A percentile compares a stretch with the other conserved stretches of the same genome.
These are phyloP conservation scores for Trichacis sp. DNA, from an alignment of 2,888 invertebrate genomes.

Conservation along the genomic window DNA sequence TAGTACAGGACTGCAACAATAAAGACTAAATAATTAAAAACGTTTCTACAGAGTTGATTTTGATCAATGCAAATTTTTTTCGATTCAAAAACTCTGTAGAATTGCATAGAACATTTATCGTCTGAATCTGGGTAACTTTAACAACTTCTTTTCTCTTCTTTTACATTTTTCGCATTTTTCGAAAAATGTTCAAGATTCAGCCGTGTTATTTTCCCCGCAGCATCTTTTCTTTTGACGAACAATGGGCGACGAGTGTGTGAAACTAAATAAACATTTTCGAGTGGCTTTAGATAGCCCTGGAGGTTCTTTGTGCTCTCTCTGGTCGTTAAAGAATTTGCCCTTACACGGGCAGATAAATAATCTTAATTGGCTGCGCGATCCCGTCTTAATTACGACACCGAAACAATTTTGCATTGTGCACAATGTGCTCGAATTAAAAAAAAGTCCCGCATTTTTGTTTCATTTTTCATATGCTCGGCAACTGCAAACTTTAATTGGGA, in stretches of 20 bases:
- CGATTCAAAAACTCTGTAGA: too few relatives aligned
- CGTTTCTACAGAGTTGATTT: too few relatives aligned
- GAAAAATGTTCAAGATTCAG: too few relatives aligned
- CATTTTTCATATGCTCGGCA: constrained; percentile 3
- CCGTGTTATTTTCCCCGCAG: not conserved
- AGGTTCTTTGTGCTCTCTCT: constrained; percentile 14
- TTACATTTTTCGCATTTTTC: too few relatives aligned
- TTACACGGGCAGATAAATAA: constrained; percentile 55
- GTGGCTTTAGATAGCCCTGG: constrained; percentile 3
- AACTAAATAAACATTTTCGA: not conserved
- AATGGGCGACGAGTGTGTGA: too few relatives aligned
- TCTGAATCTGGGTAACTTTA: too few relatives aligned
- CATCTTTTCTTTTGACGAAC: too few relatives aligned
- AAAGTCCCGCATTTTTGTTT: not conserved
- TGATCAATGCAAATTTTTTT: too few relatives aligned
- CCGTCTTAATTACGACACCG: constrained; percentile 53
- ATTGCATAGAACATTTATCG: too few relatives aligned
- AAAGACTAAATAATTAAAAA: too few relatives aligned
- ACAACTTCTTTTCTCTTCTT: too few relatives aligned
- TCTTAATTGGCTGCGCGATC: constrained; percentile 56
- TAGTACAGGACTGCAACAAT: too few relatives aligned
- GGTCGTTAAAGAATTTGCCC: constrained; percentile 23
- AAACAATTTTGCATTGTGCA: constrained; percentile 12
- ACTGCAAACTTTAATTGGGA: not conserved
- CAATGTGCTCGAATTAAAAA: constrained; percentile 2